Base-by-base conservation (phyloP, 2,888 invertebrate species). In the Drosophila falleni region DNA sequence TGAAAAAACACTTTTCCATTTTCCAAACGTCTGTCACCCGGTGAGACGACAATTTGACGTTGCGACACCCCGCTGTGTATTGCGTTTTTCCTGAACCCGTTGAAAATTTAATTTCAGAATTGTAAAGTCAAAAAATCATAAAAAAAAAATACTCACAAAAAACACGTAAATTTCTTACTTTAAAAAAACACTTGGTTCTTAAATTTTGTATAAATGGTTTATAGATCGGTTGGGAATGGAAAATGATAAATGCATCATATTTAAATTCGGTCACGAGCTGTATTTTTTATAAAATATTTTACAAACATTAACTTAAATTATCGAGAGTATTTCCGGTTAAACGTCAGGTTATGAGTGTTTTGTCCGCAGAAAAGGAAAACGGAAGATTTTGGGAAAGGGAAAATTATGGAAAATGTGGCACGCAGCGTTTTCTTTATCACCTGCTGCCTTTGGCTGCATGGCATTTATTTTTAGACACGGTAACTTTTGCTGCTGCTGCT, bases 381-480 rank as follows among this genome's bases (percentile, higher is more conserved):
- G 1, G 10, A 1, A 31, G 0, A 2, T 2, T 31, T 10, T 29
- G 5, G 16, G 11, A 46, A n/a, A 3, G 26, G 11, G 26, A 8
- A 46, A 33, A 35, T 13, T 33, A 37, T 47, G 46, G 16, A 33
- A 16, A 49, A 15, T 46, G 53, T 55, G 19, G 15, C 39, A 41
- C n/a, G 44, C 44, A 46, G 39, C 19, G 31, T 55, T 42, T 62
- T 50, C 23, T 35, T 26, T 31, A 16, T 49, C 15, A 50, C n/a
- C 39, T 35, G 69, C 46, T 56, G 55, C 33, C 58, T 74, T 71
- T 29, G 54, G 37, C 47, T 56, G 55, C 50, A 15, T 60, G 47
- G 46, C 65, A 50, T 75, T 74, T 74, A 75, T 74, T 75, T 74
- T 74, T 75, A 74, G 73, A 26, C 42, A 26, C 37, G 39, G 62